Conservation (phyloP, 2,113 vertebrate species). For the Nyctereutes procyonoides region DNA sequence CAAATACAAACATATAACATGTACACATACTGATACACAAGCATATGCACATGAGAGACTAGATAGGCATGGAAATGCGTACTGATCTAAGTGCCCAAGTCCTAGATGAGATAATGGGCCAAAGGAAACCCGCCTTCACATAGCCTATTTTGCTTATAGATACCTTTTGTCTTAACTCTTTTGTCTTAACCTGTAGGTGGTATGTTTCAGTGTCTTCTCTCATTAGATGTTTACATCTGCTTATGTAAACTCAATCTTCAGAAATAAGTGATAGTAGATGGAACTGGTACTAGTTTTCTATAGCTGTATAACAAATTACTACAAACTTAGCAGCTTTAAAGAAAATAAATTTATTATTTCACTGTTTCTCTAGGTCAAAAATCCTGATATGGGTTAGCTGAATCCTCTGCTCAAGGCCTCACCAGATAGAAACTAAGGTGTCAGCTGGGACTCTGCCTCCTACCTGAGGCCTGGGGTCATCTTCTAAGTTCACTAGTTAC, state of each 20-base stretch:
- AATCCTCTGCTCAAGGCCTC: neutral
- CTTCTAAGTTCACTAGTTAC: neutral
- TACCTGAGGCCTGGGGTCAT: neutral
- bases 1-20: slow-evolving; percentile 24
- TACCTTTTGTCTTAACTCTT: neutral
- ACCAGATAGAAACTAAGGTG: neutral
- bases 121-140: neutral
- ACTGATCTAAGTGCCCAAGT: neutral
- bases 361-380: neutral
- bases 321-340: neutral
- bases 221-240: neutral
- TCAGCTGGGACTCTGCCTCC: neutral
- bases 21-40: neutral
- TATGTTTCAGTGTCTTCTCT: neutral
- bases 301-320: neutral
- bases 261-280: neutral
- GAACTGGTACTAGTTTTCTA: neutral
- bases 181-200: neutral
- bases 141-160: neutral
- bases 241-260: neutral
- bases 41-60: neutral
- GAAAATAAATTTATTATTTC: neutral
- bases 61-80: neutral
- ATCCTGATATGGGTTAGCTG: neutral
- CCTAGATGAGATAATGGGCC: neutral